These are phyloP conservation scores for Aldabrachelys gigantea DNA, from an alignment of 2,113 vertebrate genomes.

Conservation along the genomic window DNA sequence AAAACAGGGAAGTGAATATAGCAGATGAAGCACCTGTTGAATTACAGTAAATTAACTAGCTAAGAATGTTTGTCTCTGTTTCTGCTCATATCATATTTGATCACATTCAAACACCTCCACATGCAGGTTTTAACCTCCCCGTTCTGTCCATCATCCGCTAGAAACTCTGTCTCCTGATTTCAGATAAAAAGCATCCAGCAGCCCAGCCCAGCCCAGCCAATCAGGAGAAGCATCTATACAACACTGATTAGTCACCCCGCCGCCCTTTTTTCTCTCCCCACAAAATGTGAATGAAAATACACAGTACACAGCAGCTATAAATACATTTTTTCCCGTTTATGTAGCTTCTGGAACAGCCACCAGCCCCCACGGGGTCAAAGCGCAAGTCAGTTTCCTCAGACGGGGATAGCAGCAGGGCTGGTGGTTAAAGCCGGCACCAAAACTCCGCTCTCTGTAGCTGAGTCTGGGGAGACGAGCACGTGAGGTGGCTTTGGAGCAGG, in stretches of 20 bases:
- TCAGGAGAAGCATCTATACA: neutral
- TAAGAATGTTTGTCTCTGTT: neutral
- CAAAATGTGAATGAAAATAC: neutral
- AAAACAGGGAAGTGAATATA: neutral
- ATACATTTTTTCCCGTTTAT: neutral
- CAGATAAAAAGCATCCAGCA: neutral
- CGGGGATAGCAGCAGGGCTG: no score
- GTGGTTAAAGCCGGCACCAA: no score
- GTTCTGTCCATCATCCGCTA: neutral
- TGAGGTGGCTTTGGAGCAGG: neutral
- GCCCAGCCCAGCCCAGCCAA: neutral
- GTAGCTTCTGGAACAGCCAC: neutral
- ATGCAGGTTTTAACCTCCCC: neutral
- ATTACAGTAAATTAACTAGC: neutral
- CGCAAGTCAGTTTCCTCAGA: neutral
- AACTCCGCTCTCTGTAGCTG: neutral
- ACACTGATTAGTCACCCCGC: neutral
- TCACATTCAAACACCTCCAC: neutral
- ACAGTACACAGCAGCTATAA: neutral
- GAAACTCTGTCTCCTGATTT: neutral
- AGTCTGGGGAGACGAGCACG: no score
- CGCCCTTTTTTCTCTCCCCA: neutral
- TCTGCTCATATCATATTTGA: neutral
- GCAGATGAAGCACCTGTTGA: neutral
- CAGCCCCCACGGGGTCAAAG: no score